Conservation (phyloP, 2,888 invertebrate species). For the Portevinia maculata region DNA sequence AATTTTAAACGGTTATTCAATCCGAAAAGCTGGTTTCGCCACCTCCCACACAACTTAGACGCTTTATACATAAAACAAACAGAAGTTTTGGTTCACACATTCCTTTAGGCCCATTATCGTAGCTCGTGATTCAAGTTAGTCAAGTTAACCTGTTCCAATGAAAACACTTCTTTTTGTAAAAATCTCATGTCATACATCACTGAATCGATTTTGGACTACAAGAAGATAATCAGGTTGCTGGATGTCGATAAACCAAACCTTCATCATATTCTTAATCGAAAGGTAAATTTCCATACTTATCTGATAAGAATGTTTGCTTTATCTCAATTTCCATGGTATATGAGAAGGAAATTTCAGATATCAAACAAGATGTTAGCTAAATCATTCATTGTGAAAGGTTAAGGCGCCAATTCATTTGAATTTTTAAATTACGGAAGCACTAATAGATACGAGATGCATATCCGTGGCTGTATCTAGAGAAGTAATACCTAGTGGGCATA, state of each 20-base stretch:
- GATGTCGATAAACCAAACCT: background rate
- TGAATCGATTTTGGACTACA: background rate
- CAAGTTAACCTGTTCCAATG: background rate
- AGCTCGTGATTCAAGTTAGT: background rate
- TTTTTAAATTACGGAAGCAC: background rate
- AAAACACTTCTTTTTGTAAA: background rate
- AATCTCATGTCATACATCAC: background rate
- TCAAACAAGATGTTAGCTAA: background rate
- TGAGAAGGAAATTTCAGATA: conserved; percentile 4
- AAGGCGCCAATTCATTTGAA: background rate
- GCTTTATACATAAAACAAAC: too few species aligned
- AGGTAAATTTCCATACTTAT: conserved; percentile 42
- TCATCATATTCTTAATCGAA: background rate
- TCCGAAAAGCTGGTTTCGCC: too few species aligned
- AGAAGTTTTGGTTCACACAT: too few species aligned
- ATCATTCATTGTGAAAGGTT: conserved; percentile 2
- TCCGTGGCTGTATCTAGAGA: background rate
- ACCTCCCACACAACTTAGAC: too few species aligned
- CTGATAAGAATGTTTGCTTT: conserved; percentile 28
- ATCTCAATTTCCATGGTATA: conserved; percentile 2
- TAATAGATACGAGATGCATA: background rate
- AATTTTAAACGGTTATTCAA: too few species aligned
- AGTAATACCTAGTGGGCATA: background rate
- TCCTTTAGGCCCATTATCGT: background rate
- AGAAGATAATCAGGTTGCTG: background rate